A percentile compares a stretch with the other conserved stretches of the same genome.
These are phyloP conservation scores for Onychomys leucogaster DNA, from an alignment of 2,797 vertebrate species.

Conservation along the genomic window DNA sequence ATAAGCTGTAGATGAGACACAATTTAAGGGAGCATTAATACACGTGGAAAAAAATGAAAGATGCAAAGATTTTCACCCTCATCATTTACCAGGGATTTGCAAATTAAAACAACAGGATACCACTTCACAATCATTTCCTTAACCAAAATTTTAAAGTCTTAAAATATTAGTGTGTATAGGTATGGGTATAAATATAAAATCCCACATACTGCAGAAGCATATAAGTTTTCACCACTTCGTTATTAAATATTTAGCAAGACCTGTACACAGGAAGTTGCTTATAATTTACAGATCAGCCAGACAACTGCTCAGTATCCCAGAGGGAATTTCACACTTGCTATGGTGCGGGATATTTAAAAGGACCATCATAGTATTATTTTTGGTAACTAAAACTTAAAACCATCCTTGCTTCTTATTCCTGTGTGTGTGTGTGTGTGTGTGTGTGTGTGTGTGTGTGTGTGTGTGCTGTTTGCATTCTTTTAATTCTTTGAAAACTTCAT, in stretches of 20 bases:
- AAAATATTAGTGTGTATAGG: conserved; percentile 35
- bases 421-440: background rate
- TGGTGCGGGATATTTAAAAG: conserved; percentile 45
- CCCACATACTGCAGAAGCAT: background rate
- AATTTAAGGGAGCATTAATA: conserved; percentile 26
- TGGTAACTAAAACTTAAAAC: conserved; percentile 22
- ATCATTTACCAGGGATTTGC: background rate
- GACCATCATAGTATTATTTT: conserved; percentile 46
- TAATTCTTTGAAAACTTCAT: background rate
- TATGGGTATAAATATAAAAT: conserved; percentile 45
- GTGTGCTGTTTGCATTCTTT: background rate
- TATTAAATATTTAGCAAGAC: conserved; percentile 69
- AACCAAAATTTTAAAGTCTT: conserved; percentile 47
- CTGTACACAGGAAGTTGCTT: conserved; percentile 11
- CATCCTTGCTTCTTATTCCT: background rate
- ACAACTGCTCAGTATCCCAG: conserved; percentile 36
- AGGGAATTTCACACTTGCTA: conserved; percentile 31
- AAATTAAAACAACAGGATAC: conserved; percentile 34
- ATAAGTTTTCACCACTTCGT: conserved; percentile 1
- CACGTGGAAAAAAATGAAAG: background rate
- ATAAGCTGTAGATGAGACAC: background rate
- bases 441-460: background rate
- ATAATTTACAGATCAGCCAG: background rate
- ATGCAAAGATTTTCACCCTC: background rate
- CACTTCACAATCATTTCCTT: background rate